Evolutionary conservation across 2,797 vertebrate species (phyloP), one percentile per base, ranked within the genome.

Genomic region (Zenarchopterus dispar): DNA sequence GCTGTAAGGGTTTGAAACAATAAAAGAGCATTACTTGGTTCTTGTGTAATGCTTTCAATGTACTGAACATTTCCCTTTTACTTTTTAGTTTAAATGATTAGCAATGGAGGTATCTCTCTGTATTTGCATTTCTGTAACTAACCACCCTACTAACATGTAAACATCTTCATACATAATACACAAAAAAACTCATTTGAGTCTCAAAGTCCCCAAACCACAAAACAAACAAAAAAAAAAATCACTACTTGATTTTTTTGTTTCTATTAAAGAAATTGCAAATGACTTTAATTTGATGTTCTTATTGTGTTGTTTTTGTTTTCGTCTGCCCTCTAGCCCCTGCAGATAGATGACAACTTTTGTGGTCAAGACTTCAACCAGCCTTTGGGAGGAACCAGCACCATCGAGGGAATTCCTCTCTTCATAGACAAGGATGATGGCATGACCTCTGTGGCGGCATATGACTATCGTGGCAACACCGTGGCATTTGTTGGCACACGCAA

Each of bases 301-400:
- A 43, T 48, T 28, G 0, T 55, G 46, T 43, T 60, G 1, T 55
- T 17, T 62, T 24, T 15, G 18, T 1, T n/a, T n/a, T n/a, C n/a
- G n/a, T 52, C 17, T 19, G 16, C 44, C n/a, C 15, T 55, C 22
- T 84, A 99, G 97, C 97, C 97, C 0, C 84, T 99, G 76, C 97
- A 98, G 92, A 99, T 99, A 0, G 96, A 99, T 0, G 97, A 99
- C 58, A 93, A 98, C 89, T 99, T 99, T 92, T 99, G 97, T 0
- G 97, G 97, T 19, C 97, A 99, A 91, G 97, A 99, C 91, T 99
- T 99, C 91, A 99, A 99, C 90, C 97, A 99, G 90, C 97, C 97
- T 0, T 92, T 99, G 66, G 97, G 97, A 0, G 97, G 97, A 49
- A 99, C 97, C 0, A 95, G 95, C 91, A 97, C 96, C 69, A 98